These are phyloP conservation scores for Eilema caniola DNA, from an alignment of 2,888 invertebrate species.

Conservation along the genomic window DNA sequence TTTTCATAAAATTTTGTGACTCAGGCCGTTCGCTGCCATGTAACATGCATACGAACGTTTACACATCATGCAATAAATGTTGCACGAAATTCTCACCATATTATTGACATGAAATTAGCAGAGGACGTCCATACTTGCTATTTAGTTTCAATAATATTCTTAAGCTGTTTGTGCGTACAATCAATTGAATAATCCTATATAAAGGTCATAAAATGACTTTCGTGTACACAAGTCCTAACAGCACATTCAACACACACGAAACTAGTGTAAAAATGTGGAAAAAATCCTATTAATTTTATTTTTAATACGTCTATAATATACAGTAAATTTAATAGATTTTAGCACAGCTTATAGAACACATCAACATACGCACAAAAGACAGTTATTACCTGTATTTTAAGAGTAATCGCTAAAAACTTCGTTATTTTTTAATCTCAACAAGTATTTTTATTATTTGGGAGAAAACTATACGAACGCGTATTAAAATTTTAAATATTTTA, in stretches of 20 bases:
- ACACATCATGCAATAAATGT: too few relatives aligned
- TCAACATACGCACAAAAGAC: constrained; percentile 3
- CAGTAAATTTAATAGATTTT: constrained; percentile 14
- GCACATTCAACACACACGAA: constrained; percentile 10
- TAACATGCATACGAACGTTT: too few relatives aligned
- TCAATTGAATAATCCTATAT: neutral
- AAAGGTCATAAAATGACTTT: neutral
- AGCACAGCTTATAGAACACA: constrained; percentile 25
- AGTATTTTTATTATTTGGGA: neutral
- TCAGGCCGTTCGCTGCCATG: too few relatives aligned
- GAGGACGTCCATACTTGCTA: too few relatives aligned
- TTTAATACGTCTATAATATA: constrained; percentile 16
- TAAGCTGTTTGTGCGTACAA: neutral
- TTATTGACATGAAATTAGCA: too few relatives aligned
- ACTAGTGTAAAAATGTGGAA: constrained; percentile 19
- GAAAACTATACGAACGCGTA: neutral
- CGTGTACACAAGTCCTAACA: neutral
- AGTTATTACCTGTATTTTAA: constrained; percentile 7
- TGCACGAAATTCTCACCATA: too few relatives aligned
- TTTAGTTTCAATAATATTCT: neutral
- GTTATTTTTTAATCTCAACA: neutral
- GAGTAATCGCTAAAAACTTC: neutral
- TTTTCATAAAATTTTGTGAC: too few relatives aligned
- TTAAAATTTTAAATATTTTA: neutral
- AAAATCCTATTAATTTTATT: constrained; percentile 2